Base-by-base conservation (phyloP, 2,113 vertebrate species). In the Theristicus caerulescens region DNA sequence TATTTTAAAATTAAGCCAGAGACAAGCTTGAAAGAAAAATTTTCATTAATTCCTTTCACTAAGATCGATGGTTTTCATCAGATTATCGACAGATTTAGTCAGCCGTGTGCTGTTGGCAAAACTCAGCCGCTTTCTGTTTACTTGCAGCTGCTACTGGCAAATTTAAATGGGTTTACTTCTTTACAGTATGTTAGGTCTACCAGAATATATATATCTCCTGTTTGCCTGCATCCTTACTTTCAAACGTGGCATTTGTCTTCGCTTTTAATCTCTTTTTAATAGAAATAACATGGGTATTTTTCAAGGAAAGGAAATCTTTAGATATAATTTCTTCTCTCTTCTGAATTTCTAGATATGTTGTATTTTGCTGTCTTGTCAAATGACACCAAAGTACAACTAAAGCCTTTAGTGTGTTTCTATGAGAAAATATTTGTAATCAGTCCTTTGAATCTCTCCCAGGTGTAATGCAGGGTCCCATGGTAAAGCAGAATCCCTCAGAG, bases 11-110 rank as follows among this genome's bases (percentile, higher is more conserved):
- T 69, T 57, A 93, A 93, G 69, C 73, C 57, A 44, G 54, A 95
- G 84, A 76, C 70, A 82, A 86, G 51, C 89, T 91, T 86, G 64
- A 44, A 89, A 91, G 66, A 93, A 89, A 87, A 89, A 73, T 69
- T 58, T 92, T 94, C 51, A 54, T 76, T 94, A 93, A 82, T 93
- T 94, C 84, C 62, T 94, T 89, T 91, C 91, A 58, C 70, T 79
- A 62, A 95, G 70, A 84, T 95, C 73, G 88, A 13, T 88, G 84
- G 66, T 87, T 97, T 95, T 89, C 92, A 94, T 96, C 94, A 88
- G 80, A 86, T 93, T 95, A 96, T 94, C 13, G 32, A 88, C 76
- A 96, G 85, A 93, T 94, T 81, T 92, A 95, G 82, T 90, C 76
- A 96, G 32, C 58, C 46, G 3, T 70, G 32, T 80, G 42, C 62